Percentiles rank a stretch among this genome's conserved stretches.
These are phyloP conservation scores for Calidris pugnax DNA, from an alignment of 2,113 vertebrate species.

Conservation along the genomic window DNA sequence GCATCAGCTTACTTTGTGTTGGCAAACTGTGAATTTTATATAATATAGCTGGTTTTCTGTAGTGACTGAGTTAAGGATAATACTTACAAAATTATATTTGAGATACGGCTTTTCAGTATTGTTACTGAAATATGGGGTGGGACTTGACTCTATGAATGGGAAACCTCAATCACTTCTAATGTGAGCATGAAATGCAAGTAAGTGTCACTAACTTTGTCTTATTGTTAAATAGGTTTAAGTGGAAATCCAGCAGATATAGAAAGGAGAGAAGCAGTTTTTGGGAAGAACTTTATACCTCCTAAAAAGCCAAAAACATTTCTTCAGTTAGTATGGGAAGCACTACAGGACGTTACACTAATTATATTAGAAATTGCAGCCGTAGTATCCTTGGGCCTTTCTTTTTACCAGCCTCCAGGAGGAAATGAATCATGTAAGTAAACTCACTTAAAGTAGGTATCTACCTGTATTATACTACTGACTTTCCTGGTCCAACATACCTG, in stretches of 20 bases:
- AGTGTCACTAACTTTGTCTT: constrained; percentile 57
- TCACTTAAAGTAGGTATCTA: neutral
- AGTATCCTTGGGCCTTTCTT: constrained; percentile 99
- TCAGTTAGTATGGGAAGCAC: constrained; percentile 99
- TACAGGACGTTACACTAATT: constrained; percentile 99
- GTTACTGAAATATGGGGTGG: neutral
- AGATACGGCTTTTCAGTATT: neutral
- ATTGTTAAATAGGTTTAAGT: constrained; percentile 86
- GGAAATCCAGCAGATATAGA: constrained; percentile 94
- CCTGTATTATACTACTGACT: neutral
- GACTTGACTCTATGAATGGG: neutral
- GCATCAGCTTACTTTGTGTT: neutral
- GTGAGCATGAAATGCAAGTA: neutral
- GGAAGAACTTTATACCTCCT: constrained; percentile 98
- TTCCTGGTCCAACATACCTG: neutral
- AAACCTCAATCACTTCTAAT: neutral
- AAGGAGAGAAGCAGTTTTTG: constrained; percentile 93
- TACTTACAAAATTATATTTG: neutral
- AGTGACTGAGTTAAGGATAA: neutral
- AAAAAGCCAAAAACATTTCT: constrained; percentile 99
- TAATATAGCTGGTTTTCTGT: neutral
- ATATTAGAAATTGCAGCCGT: constrained; percentile 99
- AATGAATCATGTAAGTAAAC: constrained; percentile 85
- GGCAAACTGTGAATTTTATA: neutral
- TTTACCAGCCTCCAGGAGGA: constrained; percentile 94